phyloP scores from a whole-genome alignment of 2,113 vertebrate species.

The Bombycilla garrulus region DNA sequence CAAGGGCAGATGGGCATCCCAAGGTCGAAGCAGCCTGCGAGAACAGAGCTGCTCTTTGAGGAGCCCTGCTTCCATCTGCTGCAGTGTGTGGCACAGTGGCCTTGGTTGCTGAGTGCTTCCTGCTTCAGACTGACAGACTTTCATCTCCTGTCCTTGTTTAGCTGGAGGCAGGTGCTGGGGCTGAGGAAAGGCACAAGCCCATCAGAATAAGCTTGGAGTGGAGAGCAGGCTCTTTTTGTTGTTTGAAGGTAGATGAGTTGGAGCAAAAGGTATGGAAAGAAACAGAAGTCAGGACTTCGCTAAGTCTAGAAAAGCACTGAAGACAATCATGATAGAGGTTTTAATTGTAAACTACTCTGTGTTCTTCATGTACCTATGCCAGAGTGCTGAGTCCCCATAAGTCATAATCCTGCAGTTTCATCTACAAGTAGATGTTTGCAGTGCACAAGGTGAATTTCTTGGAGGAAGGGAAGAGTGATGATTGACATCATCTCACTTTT shows the following conservation, averaged over 20 bases:
- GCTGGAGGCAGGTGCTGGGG: neutral
- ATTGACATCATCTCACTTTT: neutral
- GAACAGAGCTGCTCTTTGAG: neutral
- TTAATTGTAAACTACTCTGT: neutral
- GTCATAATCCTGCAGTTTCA: neutral
- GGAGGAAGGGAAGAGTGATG: neutral
- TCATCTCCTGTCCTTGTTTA: neutral
- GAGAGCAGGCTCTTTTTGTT: neutral
- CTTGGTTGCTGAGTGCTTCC: neutral
- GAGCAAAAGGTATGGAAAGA: neutral
- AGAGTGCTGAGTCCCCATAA: neutral
- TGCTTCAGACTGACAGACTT: neutral
- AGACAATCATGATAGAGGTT: neutral
- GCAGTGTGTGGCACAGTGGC: neutral
- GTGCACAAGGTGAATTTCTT: neutral
- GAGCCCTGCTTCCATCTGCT: neutral
- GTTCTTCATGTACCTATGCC: accelerated
- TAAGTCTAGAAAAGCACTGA: neutral
- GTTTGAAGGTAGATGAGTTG: neutral
- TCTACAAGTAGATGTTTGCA: neutral
- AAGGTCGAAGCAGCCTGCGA: neutral
- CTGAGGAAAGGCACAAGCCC: neutral
- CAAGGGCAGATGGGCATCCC: neutral
- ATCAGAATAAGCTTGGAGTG: neutral
- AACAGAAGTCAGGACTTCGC: neutral